Evolutionary conservation across 2,888 invertebrate genomes (phyloP), one percentile per base, ranked within the genome.

Genomic region (Imbricaverruca yamaguchii): DNA sequence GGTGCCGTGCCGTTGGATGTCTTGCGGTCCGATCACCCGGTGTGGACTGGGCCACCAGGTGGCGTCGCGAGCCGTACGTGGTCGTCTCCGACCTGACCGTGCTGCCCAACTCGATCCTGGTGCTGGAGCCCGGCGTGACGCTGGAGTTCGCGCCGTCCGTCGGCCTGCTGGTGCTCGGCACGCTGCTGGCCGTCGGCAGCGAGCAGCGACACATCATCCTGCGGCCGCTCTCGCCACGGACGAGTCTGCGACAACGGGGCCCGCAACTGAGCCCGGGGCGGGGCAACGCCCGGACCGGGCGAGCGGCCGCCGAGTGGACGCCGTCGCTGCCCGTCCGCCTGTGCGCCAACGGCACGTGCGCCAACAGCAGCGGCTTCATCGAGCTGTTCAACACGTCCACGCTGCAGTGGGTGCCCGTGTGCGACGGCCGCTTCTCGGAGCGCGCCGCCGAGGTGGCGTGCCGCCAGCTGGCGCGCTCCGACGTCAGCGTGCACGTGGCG

Each of bases 401-500:
- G 0, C 89, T 95, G 25, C 97, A 98, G 86, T 98, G 97, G 96
- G 94, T 97, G 63, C 96, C 98, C 0, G 92, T 98, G 88, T 99
- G 99, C 87, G 99, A 99, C 87, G 91, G 91, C 78, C 91, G 96
- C 82, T 99, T 99, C 87, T 97, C 97, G 0, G 96, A 98, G 87
- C 91, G 97, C 85, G 98, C 98, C 86, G 98, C 97, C 9, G 94
- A 97, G 89, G 98, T 98, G 0, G 96, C 97, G 0, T 99, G 99
- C 86, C 90, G 95, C 39, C 95, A 98, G 87, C 88, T 99, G 78
- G 74, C 55, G 8, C 53, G 23, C 18, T 21, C 55, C 53, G 74
- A 74, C 74, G 74, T 55, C 55, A 53, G 55, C 74, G 93, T 95
- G 0, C 95, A 93, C 86, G 94, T 97, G 84, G 92, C 94, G 57